These are phyloP conservation scores for Lagria hirta DNA, from an alignment of 2,888 invertebrate species.

Conservation along the genomic window DNA sequence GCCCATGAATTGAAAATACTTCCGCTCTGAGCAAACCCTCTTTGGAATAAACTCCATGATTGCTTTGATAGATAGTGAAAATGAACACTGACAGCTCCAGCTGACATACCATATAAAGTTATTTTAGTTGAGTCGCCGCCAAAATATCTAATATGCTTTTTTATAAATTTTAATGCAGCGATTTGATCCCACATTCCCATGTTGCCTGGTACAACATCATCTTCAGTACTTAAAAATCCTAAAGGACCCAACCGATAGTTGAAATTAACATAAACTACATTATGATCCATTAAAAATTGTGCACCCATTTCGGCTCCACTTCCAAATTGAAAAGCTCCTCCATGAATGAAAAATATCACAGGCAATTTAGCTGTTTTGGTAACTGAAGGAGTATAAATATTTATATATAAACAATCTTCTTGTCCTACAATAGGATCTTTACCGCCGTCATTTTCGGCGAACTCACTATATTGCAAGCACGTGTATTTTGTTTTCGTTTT, in stretches of 20 bases:
- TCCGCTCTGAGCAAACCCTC: slow-evolving; percentile 72
- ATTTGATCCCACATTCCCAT: slow-evolving; percentile 72
- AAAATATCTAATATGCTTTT: slow-evolving; percentile 65
- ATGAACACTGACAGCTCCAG: slow-evolving; percentile 73
- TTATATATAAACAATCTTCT: slow-evolving; percentile 67
- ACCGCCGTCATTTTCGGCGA: slow-evolving; percentile 52
- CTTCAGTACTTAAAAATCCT: slow-evolving; percentile 74
- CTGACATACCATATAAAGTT: slow-evolving; percentile 67
- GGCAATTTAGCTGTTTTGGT: slow-evolving; percentile 45
- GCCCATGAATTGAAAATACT: slow-evolving; percentile 63
- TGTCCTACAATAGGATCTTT: slow-evolving; percentile 58
- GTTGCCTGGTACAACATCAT: slow-evolving; percentile 66
- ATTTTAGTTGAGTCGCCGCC: slow-evolving; percentile 69
- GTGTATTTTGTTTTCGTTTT: slow-evolving; percentile 59
- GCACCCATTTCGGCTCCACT: slow-evolving; percentile 58
- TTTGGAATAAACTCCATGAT: slow-evolving; percentile 61
- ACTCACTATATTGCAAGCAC: slow-evolving; percentile 49
- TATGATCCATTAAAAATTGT: slow-evolving; percentile 60
- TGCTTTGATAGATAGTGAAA: slow-evolving; percentile 67
- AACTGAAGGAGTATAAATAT: slow-evolving; percentile 58
- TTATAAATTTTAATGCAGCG: slow-evolving; percentile 67
- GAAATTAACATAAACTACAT: slow-evolving; percentile 65
- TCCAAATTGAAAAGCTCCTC: slow-evolving; percentile 72
- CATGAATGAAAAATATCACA: slow-evolving; percentile 65
- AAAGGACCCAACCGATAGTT: slow-evolving; percentile 67